Conservation (phyloP, 2,113 vertebrate genomes). For the Paramisgurnus dabryanus region DNA sequence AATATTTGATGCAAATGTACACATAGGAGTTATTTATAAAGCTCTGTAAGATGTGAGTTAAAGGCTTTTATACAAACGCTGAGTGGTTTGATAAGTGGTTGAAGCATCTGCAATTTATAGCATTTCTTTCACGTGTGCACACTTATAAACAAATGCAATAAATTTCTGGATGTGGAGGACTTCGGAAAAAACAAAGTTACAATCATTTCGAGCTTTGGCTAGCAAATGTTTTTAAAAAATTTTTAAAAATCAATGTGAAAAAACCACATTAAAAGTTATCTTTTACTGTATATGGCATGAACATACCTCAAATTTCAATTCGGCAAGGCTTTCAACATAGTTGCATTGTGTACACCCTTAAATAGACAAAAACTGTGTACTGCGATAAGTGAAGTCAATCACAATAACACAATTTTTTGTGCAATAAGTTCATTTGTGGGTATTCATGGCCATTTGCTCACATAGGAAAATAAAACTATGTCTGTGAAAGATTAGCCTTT, state of each 20-base stretch:
- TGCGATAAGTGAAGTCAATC: neutral
- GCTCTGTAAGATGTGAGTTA: slow-evolving; percentile 16
- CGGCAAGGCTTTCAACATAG: neutral
- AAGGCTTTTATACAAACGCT: slow-evolving; percentile 7
- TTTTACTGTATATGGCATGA: neutral
- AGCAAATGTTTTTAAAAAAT: neutral
- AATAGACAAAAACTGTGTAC: neutral
- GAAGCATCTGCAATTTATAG: neutral
- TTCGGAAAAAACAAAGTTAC: neutral
- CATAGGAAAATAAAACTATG: slow-evolving; percentile 13
- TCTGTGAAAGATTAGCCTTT: slow-evolving; percentile 40
- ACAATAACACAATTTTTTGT: neutral
- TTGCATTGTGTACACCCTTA: neutral
- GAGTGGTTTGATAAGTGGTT: slow-evolving; percentile 16
- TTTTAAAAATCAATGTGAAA: no score
- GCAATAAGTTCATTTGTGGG: neutral
- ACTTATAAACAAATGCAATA: neutral
- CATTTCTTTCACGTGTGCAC: neutral
- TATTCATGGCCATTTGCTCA: slow-evolving; percentile 17
- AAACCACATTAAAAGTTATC: neutral
- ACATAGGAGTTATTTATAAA: slow-evolving; percentile 4
- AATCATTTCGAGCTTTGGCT: neutral
- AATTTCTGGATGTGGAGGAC: no score
- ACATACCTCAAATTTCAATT: neutral
- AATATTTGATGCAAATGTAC: slow-evolving; percentile 10